Evolutionary conservation across 2,888 invertebrate species (phyloP).

Genomic region (Raillietiella orientalis): DNA sequence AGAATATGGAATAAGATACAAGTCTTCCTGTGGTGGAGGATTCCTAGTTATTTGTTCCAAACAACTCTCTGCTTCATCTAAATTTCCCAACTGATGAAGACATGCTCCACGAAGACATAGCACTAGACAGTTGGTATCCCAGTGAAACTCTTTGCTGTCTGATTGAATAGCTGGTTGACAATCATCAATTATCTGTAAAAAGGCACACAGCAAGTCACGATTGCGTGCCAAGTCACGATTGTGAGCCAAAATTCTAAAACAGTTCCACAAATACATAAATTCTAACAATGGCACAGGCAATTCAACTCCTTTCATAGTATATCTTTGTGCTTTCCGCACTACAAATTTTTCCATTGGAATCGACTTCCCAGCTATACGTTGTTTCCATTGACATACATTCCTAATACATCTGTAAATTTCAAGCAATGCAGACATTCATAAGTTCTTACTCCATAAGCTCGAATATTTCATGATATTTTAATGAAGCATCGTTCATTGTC

Average conservation of each 20-base stretch:
- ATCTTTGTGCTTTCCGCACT: slow-evolving; percentile 49
- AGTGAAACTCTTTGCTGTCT: no score
- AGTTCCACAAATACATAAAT: slow-evolving; percentile 70
- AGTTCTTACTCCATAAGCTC: slow-evolving; percentile 30
- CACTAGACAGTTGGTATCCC: no score
- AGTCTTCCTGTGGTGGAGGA: slow-evolving; percentile 54
- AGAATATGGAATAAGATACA: slow-evolving; percentile 52
- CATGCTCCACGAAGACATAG: slow-evolving; percentile 50
- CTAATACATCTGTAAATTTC: no score
- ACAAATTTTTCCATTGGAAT: slow-evolving; percentile 90
- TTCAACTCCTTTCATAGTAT: slow-evolving; percentile 30
- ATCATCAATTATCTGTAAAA: slow-evolving; percentile 9
- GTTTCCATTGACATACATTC: no score
- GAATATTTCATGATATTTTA: slow-evolving; percentile 23
- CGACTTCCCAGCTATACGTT: slow-evolving; percentile 79
- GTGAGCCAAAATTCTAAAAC: slow-evolving; percentile 28
- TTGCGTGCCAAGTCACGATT: no score
- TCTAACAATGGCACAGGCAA: slow-evolving; percentile 55
- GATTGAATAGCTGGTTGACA: no score
- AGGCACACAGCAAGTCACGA: no score
- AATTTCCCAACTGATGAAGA: slow-evolving; percentile 38
- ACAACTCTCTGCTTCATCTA: slow-evolving; percentile 39
- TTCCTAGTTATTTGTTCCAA: slow-evolving; percentile 33
- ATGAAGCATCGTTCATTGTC: no score
- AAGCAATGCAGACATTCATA: no score